Conservation (phyloP, 2,888 invertebrate species). For the Melikaiella ostensackeni region DNA sequence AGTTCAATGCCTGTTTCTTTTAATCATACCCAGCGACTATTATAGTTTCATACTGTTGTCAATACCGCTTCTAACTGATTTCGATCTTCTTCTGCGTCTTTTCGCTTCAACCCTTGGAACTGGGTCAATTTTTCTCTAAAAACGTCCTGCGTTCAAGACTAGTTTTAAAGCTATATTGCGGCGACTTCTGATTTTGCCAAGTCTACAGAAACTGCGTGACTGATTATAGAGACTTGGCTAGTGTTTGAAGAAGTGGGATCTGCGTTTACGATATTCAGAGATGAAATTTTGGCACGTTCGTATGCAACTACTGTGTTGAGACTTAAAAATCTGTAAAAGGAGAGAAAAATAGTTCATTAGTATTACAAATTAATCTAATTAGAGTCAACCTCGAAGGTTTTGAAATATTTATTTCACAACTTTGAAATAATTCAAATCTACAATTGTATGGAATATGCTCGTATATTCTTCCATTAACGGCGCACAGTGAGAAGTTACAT, state of each 20-base stretch:
- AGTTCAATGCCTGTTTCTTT: not conserved
- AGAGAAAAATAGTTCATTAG: conserved; percentile 30
- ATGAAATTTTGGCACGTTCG: conserved; percentile 93
- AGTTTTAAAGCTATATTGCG: conserved; percentile 44
- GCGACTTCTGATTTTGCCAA: conserved; percentile 67
- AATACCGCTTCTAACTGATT: not conserved
- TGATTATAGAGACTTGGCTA: conserved; percentile 78
- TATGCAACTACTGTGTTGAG: conserved; percentile 94
- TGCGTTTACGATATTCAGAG: conserved; percentile 85
- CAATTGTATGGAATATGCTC: not conserved
- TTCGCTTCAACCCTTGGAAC: not conserved
- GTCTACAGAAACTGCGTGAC: conserved; percentile 78
- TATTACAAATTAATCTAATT: no score
- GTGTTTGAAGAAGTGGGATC: conserved; percentile 56
- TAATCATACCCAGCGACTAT: not conserved
- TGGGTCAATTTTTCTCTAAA: conserved; percentile 32
- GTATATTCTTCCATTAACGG: no score
- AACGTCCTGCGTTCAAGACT: not conserved
- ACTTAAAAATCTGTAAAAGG: conserved; percentile 85
- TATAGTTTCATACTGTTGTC: conserved; percentile 6
- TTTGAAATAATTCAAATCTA: not conserved
- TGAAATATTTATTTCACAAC: no score
- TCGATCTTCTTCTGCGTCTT: not conserved
- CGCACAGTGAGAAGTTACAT: no score
- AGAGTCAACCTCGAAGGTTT: no score